A percentile compares a stretch with the other conserved stretches of the same genome.
Conservation (phyloP, 2,888 invertebrate genomes). For the Spodoptera picta region DNA sequence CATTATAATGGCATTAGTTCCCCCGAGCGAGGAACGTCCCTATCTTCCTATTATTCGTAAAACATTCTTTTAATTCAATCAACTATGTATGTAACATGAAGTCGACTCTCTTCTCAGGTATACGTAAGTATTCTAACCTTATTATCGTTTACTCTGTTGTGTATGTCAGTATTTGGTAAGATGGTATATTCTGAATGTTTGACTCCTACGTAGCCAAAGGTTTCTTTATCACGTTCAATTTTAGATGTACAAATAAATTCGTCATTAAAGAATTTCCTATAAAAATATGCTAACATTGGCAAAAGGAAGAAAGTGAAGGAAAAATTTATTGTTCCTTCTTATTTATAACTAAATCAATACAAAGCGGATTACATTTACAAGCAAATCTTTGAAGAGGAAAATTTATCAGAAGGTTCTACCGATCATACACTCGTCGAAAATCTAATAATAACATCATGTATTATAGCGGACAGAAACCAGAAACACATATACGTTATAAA, state of each 20-base stretch:
- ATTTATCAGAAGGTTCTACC: constrained; percentile 26
- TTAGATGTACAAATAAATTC: constrained; percentile 30
- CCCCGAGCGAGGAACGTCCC: constrained; percentile 14
- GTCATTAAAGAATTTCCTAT: constrained; percentile 16
- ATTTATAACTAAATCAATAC: constrained; percentile 11
- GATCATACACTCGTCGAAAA: constrained; percentile 24
- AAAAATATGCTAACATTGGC: constrained; percentile 30
- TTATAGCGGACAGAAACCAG: constrained; percentile 46
- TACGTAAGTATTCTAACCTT: constrained; percentile 15
- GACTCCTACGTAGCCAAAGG: no score
- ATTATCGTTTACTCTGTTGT: constrained; percentile 17
- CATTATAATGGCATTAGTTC: constrained; percentile 46
- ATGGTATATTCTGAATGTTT: no score
- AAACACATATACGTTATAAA: constrained; percentile 47
- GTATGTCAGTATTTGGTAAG: constrained; percentile 3
- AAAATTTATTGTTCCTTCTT: constrained; percentile 10
- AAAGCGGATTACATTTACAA: constrained; percentile 31
- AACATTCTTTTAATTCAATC: constrained; percentile 48
- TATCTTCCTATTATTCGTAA: constrained; percentile 21
- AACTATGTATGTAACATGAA: constrained; percentile 25
- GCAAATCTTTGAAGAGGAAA: constrained; percentile 21
- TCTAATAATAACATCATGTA: constrained; percentile 52
- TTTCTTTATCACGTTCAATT: constrained; percentile 25
- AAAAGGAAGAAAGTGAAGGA: constrained; percentile 3
- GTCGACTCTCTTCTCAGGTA: constrained; percentile 2